Evolutionary conservation across 2,113 vertebrate species (phyloP), one percentile per base, ranked within the genome.

Genomic region (Burhinus oedicnemus): DNA sequence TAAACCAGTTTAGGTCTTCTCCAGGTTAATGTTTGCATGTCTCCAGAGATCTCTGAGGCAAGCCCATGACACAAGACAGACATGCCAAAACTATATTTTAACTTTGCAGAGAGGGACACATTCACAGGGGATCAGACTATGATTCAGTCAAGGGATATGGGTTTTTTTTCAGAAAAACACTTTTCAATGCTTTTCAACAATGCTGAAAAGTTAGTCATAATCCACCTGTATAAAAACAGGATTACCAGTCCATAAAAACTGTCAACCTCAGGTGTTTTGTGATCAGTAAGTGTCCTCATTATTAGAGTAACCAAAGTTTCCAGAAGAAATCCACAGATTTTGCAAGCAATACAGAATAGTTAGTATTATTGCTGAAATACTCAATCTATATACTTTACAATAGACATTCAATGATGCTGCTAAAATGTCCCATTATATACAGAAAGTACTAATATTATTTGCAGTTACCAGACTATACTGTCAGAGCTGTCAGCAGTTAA

Each of bases 401-500:
- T 1, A 60, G 12, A 38, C 5, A 45, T 55, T 38, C 15, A 64
- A 42, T 55, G 20, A 45, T 15, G 8, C 12, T 76, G 60, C 8
- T 55, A 52, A 91, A 94, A 38, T 40, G 7, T 34, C 26, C 42
- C 13, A 49, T 38, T 96, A 42, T 8, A 68, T 34, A 83, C 13
- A 64, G 11, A 80, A 89, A 80, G 47, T 40, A 89, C 21, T 23
- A 78, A 57, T 40, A 65, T 23, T 95, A 21, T 78, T 92, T 93
- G 32, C 45, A 72, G 42, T 88, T 94, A 57, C 58, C 32, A 87
- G 32, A 75, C 42, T 78, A 58, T 55, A 38, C n/a, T 87, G 21
- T 85, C 82, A 92, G 74, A 93, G 47, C 29, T 93, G 60, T 93
- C 84, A 61, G 45, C 36, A 77, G 61, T 62, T 93, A 49, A 89